phyloP scores from a whole-genome alignment of 2,888 invertebrate genomes.

The Synanthedon myopaeformis region DNA sequence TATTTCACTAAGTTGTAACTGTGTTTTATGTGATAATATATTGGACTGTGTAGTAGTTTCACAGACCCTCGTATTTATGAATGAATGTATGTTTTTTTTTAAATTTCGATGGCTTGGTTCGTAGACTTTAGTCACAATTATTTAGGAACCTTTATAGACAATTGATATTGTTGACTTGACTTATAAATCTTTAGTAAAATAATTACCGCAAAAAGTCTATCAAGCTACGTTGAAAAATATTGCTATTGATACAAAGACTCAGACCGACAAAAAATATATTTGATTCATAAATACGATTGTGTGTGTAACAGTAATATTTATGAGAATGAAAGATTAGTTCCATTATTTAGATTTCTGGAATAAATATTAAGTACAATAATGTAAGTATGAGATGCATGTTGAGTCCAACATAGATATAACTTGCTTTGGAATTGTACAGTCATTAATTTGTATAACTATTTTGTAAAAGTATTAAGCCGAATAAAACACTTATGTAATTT shows the following conservation, averaged over 20 bases:
- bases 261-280: too few relatives aligned
- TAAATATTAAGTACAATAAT: not conserved
- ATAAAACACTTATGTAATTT: constrained; percentile 23
- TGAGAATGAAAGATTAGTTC: not conserved
- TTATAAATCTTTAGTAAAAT: too few relatives aligned
- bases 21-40: constrained; percentile 8
- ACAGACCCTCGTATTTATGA: not conserved
- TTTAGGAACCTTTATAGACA: too few relatives aligned
- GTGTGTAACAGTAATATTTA: not conserved
- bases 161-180: too few relatives aligned
- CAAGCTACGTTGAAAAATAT: too few relatives aligned
- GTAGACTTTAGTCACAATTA: too few relatives aligned
- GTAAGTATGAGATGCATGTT: constrained; percentile 5
- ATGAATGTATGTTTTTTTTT: too few relatives aligned
- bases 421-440: constrained; percentile 53
- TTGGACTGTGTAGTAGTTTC: not conserved
- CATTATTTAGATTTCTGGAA: not conserved
- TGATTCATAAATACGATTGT: not conserved
- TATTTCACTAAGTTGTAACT: constrained; percentile 3
- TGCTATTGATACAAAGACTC: too few relatives aligned
- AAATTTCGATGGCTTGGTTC: too few relatives aligned
- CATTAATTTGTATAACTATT: constrained; percentile 61
- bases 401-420: constrained; percentile 27
- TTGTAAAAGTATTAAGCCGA: constrained; percentile 54
- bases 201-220: too few relatives aligned